phyloP scores from a whole-genome alignment of 1,140 invertebrate genomes.

The Brachionus rubens region DNA sequence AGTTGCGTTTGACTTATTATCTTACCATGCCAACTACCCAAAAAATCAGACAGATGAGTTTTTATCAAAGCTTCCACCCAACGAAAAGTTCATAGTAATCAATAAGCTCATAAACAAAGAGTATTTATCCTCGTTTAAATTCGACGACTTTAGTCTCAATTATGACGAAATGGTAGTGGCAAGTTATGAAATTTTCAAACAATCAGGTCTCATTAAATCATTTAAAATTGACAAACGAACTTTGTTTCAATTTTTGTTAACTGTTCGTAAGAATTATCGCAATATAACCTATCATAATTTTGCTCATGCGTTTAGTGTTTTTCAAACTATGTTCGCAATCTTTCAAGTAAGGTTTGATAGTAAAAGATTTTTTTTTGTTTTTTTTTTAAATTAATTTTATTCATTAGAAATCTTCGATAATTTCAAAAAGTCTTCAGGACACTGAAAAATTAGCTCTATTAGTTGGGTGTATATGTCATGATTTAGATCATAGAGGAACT shows the following conservation, averaged over 20 bases:
- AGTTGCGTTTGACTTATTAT: conserved; percentile 87
- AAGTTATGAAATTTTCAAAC: conserved; percentile 46
- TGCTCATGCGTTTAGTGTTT: conserved; percentile 91
- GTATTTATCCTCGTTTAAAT: conserved; percentile 22
- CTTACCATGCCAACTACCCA: conserved; percentile 90
- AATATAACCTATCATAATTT: conserved; percentile 97
- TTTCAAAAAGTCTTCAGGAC: conserved; percentile 50
- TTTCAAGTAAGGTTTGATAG: conserved; percentile 56
- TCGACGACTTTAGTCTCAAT: conserved; percentile 47
- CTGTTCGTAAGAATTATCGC: conserved; percentile 92
- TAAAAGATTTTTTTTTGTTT: no score
- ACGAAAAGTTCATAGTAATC: neutral
- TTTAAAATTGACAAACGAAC: conserved; percentile 48
- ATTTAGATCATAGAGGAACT: conserved; percentile 60
- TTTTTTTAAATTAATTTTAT: neutral
- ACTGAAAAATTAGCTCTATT: conserved; percentile 55
- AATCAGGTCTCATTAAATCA: conserved; percentile 46
- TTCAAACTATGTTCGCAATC: conserved; percentile 95
- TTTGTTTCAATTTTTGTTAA: conserved; percentile 74
- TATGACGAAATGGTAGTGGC: conserved; percentile 48
- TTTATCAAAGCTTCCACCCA: neutral
- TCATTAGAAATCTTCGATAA: neutral
- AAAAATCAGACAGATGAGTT: conserved; percentile 67
- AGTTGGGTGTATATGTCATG: conserved; percentile 58
- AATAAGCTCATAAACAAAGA: neutral